Percentiles rank a stretch among this genome's conserved stretches.
Evolutionary conservation across 92 coral and sea anemone genomes (phyloP).

Genomic region (Hydrozoanthus gracilis): DNA sequence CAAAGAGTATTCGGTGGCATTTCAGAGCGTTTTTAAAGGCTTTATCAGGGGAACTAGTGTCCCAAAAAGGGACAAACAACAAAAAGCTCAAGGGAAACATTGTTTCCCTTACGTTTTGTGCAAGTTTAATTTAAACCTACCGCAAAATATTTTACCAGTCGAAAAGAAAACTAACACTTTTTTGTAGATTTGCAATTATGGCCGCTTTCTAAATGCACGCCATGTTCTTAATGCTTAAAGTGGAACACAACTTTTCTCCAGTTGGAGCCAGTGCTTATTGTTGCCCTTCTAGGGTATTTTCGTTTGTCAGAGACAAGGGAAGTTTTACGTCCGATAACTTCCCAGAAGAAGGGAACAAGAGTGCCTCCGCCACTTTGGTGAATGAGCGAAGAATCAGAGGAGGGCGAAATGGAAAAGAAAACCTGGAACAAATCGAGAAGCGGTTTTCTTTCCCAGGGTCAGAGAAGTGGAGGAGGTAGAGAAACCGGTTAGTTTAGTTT

Average conservation of each 20-base stretch:
- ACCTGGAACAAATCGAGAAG: constrained; percentile 57
- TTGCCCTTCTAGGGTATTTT: constrained; percentile 50
- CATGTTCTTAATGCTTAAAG: constrained; percentile 80
- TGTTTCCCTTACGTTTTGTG: constrained; percentile 83
- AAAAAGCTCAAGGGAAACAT: constrained; percentile 66
- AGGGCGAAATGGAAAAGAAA: constrained; percentile 78
- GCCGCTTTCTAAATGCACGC: constrained; percentile 71
- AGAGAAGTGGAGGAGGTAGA: constrained; percentile 66
- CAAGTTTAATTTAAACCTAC: constrained; percentile 32
- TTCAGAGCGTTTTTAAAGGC: constrained; percentile 8
- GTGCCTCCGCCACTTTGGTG: constrained; percentile 45
- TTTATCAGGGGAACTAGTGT: constrained; percentile 55
- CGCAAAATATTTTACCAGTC: constrained; percentile 42
- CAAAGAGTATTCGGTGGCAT: constrained; percentile 75
- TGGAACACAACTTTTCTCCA: constrained; percentile 80
- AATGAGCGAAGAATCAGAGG: constrained; percentile 73
- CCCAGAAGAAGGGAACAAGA: constrained; percentile 12
- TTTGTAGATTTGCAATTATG: constrained; percentile 73
- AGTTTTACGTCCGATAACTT: constrained; percentile 18
- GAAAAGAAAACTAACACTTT: constrained; percentile 31
- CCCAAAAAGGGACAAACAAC: constrained; percentile 77
- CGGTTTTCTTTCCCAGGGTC: constrained; percentile 63
- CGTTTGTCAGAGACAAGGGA: constrained; percentile 42
- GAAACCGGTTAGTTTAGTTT: constrained; percentile 67
- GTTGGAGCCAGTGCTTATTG: constrained; percentile 79